Evolutionary conservation across 2,797 vertebrate species (phyloP).

Genomic region (Enteromius anoplus): DNA sequence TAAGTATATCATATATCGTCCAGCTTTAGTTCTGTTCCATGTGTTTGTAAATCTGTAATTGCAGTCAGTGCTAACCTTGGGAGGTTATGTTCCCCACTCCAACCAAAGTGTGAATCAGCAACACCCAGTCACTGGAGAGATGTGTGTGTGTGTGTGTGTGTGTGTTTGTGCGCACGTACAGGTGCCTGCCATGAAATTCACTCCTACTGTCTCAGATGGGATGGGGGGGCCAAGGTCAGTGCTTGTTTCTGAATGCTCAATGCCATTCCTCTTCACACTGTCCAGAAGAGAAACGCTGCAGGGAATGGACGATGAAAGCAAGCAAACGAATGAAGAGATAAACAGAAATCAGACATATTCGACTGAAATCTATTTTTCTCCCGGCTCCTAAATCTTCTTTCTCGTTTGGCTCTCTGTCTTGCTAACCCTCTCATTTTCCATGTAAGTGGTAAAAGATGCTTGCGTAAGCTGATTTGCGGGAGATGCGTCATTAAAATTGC

Average conservation of each 20-base stretch:
- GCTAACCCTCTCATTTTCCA: conserved; percentile 24
- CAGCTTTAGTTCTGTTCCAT: not conserved
- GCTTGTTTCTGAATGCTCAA: conserved; percentile 53
- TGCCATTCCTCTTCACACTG: conserved; percentile 22
- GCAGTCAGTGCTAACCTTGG: conserved; percentile 35
- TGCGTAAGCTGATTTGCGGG: conserved; percentile 58
- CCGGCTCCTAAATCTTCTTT: conserved; percentile 10
- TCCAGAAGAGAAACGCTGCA: conserved; percentile 26
- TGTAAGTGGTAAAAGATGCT: conserved; percentile 44
- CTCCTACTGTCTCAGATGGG: conserved; percentile 50
- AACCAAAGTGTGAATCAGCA: conserved; percentile 74
- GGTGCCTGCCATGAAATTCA: conserved; percentile 29
- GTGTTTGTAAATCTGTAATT: conserved; percentile 7
- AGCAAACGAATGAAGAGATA: conserved; percentile 37
- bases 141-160: not conserved
- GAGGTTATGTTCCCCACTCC: conserved; percentile 41
- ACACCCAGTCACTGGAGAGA: conserved; percentile 63
- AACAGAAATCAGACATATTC: not conserved
- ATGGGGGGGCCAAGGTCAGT: conserved; percentile 59
- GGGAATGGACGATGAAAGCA: not conserved
- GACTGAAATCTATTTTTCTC: not conserved
- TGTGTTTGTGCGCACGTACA: conserved; percentile 11
- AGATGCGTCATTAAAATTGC: conserved; percentile 54
- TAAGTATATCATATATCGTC: not conserved
- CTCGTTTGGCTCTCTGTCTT: conserved; percentile 49